Conservation (phyloP, 2,113 vertebrate species). For the Calcarius ornatus region DNA sequence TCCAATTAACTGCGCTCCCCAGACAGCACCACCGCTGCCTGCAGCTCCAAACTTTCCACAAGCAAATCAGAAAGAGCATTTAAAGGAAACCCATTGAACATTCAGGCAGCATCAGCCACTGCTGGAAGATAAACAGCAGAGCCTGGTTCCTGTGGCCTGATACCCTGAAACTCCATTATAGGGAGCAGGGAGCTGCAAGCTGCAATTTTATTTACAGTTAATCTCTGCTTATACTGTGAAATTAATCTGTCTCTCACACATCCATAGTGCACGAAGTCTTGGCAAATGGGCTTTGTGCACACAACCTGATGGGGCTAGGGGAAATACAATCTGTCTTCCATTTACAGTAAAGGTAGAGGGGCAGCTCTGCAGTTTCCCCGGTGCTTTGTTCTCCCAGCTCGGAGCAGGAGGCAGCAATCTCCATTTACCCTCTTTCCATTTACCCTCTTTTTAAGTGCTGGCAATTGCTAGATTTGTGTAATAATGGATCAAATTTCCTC, state of each 20-base stretch:
- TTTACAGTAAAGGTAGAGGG: background rate
- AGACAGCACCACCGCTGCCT: background rate
- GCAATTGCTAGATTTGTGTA: background rate
- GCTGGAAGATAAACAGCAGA: constrained; percentile 25
- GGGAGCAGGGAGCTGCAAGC: background rate
- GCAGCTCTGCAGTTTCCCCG: background rate
- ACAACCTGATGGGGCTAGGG: background rate
- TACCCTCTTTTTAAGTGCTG: background rate
- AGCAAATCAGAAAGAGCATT: constrained; percentile 14
- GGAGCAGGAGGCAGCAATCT: background rate
- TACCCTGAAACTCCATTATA: constrained; percentile 37
- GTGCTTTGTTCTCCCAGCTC: background rate
- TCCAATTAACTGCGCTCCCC: constrained; percentile 13
- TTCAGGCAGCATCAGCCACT: background rate
- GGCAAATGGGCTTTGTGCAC: constrained; percentile 29
- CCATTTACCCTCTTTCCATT: background rate
- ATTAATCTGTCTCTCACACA: constrained; percentile 60
- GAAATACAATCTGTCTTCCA: background rate
- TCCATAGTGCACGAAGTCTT: background rate
- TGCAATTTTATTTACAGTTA: constrained; percentile 63
- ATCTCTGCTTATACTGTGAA: constrained; percentile 59
- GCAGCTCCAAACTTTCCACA: constrained; percentile 1
- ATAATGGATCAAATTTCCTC: background rate
- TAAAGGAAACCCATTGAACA: constrained; percentile 30
- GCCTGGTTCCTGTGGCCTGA: background rate